These are phyloP conservation scores for Ceratina japonica DNA, from an alignment of 1,140 invertebrate species.

Conservation along the genomic window DNA sequence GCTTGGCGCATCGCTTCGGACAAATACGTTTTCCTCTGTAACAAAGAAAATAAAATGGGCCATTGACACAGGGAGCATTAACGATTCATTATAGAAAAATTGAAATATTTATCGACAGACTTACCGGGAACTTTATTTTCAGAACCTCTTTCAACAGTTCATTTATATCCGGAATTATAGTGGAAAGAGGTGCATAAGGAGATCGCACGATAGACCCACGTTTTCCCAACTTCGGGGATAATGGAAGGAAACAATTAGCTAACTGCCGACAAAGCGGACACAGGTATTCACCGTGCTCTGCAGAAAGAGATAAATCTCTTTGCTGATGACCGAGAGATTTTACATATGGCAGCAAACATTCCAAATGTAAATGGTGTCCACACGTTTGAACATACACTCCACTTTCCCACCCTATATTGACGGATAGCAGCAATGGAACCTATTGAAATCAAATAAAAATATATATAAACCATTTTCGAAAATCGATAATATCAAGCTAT, in stretches of 20 bases:
- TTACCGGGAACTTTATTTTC: constrained; percentile 81
- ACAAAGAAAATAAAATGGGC: not conserved
- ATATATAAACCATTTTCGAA: not conserved
- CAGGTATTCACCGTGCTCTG: constrained; percentile 93
- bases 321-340: constrained; percentile 88
- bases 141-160: constrained; percentile 85
- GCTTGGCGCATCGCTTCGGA: constrained; percentile 90
- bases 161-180: constrained; percentile 82
- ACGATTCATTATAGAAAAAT: constrained; percentile 5
- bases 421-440: constrained; percentile 90
- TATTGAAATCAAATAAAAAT: constrained; percentile 66
- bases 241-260: constrained; percentile 94
- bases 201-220: constrained; percentile 83
- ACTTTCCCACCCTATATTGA: constrained; percentile 95
- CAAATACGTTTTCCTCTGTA: constrained; percentile 82
- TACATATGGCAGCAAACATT: constrained; percentile 94
- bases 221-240: constrained; percentile 89
- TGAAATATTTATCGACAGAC: constrained; percentile 50
- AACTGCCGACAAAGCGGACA: constrained; percentile 96
- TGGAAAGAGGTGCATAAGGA: constrained; percentile 79
- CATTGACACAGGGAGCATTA: not conserved
- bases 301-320: constrained; percentile 85
- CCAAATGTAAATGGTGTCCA: constrained; percentile 96
- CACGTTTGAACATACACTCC: constrained; percentile 97
- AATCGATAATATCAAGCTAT: not conserved